A percentile compares a stretch with the other conserved stretches of the same genome.
phyloP scores from a whole-genome alignment of 1,140 invertebrate species.

The Drosophila ambigua region DNA sequence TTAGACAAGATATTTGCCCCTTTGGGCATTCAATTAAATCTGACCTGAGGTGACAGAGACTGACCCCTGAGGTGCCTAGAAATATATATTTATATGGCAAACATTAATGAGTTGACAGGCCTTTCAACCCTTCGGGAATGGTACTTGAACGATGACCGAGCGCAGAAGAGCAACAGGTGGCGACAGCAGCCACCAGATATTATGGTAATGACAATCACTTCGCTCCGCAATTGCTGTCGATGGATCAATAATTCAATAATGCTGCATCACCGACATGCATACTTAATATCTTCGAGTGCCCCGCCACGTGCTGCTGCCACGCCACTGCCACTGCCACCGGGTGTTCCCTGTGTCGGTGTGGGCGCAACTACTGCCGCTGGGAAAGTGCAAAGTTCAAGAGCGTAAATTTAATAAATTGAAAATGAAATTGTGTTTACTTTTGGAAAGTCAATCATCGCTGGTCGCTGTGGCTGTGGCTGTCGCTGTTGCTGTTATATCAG shows the following conservation, averaged over 20 bases:
- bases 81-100: not conserved
- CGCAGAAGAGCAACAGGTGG: constrained; percentile 11
- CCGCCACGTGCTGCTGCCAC: not conserved
- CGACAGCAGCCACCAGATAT: not conserved
- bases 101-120: constrained; percentile 21
- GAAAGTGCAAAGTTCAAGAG: constrained; percentile 43
- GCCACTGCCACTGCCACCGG: constrained; percentile 2
- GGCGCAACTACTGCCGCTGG: not conserved
- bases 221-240: too few relatives aligned
- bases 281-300: constrained; percentile 8
- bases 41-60: not conserved
- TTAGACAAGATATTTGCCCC: constrained; percentile 22
- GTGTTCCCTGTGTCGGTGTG: not conserved
- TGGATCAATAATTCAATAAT: constrained; percentile 1
- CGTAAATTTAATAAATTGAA: constrained; percentile 63
- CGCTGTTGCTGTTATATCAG: constrained; percentile 3
- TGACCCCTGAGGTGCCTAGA: not conserved
- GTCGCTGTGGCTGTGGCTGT: constrained; percentile 11
- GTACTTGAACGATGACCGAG: too few relatives aligned
- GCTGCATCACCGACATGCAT: constrained; percentile 11
- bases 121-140: not conserved
- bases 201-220: constrained; percentile 7
- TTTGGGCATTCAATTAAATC: constrained; percentile 29
- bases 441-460: constrained; percentile 31
- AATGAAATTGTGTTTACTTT: constrained; percentile 66